These are phyloP conservation scores for Hozukius guyotensis DNA, from an alignment of 2,797 vertebrate species.

Conservation along the genomic window DNA sequence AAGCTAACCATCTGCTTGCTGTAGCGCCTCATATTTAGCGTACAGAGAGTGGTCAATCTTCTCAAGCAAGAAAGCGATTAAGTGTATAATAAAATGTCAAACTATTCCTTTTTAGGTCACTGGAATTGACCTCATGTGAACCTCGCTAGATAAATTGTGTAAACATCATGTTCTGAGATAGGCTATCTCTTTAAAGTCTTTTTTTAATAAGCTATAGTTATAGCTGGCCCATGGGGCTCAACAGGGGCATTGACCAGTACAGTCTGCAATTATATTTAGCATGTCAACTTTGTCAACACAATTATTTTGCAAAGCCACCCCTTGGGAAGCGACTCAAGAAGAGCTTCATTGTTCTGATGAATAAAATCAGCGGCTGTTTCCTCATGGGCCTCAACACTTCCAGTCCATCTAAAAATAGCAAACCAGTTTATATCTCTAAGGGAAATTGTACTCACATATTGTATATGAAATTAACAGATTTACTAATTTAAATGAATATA, in stretches of 20 bases:
- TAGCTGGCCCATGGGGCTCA: neutral
- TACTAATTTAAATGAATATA: neutral
- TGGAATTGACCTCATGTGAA: neutral
- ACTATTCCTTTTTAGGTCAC: neutral
- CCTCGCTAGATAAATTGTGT: neutral
- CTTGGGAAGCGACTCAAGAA: constrained; percentile 18
- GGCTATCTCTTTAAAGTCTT: neutral
- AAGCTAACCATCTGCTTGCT: neutral
- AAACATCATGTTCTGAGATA: neutral
- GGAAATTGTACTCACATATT: neutral
- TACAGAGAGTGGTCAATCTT: neutral
- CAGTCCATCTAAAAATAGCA: constrained; percentile 9
- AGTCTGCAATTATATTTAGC: constrained; percentile 10
- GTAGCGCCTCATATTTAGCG: neutral
- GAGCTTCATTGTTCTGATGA: constrained; percentile 1
- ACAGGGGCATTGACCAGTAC: neutral
- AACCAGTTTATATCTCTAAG: neutral
- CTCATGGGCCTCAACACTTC: neutral
- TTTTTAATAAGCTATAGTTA: neutral
- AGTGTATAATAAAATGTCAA: neutral
- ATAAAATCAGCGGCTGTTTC: neutral
- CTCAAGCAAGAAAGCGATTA: neutral
- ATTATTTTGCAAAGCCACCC: constrained; percentile 30
- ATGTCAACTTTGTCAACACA: constrained; percentile 8
- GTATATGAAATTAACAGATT: neutral